These are phyloP conservation scores for Caenorhabditis parvicauda DNA, from an alignment of 2,888 invertebrate genomes.

Conservation along the genomic window DNA sequence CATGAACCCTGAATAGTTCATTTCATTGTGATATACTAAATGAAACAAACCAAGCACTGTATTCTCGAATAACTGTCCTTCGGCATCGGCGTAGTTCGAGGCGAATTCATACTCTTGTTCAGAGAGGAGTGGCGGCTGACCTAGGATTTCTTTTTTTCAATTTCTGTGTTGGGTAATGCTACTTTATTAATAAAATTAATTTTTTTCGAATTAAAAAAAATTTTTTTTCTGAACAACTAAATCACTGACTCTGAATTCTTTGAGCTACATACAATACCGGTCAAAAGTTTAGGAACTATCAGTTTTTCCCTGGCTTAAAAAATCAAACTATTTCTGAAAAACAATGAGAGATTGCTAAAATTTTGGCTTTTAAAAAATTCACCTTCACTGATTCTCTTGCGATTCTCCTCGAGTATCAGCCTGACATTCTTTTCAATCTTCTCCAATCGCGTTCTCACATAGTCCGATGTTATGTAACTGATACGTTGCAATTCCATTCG, in stretches of 20 bases:
- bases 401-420: constrained; percentile 28
- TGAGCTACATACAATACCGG: too few relatives aligned
- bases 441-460: constrained; percentile 34
- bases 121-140: constrained; percentile 21
- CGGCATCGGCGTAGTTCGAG: constrained; percentile 23
- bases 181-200: too few relatives aligned
- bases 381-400: constrained; percentile 16
- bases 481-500: constrained; percentile 48
- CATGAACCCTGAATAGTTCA: constrained; percentile 20
- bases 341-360: background rate
- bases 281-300: background rate
- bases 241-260: too few relatives aligned
- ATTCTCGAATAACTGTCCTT: constrained; percentile 23
- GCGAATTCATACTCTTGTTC: constrained; percentile 37
- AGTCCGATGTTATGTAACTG: constrained; percentile 47
- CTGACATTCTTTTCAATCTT: constrained; percentile 51
- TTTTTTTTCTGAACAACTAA: background rate
- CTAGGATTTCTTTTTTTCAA: background rate
- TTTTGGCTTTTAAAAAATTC: background rate
- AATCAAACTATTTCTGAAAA: background rate
- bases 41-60: constrained; percentile 16
- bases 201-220: background rate
- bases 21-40: background rate
- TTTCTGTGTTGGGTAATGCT: too few relatives aligned
- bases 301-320: background rate